Evolutionary conservation across 1,140 invertebrate species (phyloP), one percentile per base, ranked within the genome.

Genomic region (Homalodisca vitripennis): DNA sequence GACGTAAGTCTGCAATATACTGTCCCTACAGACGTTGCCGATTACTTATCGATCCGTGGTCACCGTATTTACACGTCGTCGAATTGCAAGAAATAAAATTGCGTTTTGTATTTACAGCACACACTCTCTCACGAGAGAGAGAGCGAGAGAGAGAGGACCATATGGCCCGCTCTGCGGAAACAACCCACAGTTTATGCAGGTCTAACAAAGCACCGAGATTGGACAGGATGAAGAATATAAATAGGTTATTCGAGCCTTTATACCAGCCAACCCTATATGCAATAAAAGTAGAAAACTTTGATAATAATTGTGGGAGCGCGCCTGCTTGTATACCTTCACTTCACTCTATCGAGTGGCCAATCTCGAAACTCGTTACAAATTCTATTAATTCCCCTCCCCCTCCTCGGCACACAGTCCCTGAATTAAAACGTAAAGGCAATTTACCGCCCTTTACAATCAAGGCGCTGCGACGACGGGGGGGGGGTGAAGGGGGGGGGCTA

Each of bases 341-440:
- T 66, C 41, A 46, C 63, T 66, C 41, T 66, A 66, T 66, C 63
- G 63, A 46, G 32, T 66, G 41, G 32, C 32, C 63, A 66, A 66
- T 66, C 63, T 66, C 32, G 26, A 66, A 66, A 66, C 63, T 66
- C 63, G 63, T 66, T 66, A 66, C 63, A 66, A 66, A 66, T 66
- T 66, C 63, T 66, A 66, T 66, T 66, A 66, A 66, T 66, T 66
- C 63, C 63, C 41, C 63, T 46, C 63, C 41, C 63, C 63, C 63
- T 66, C 63, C 63, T 66, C 41, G 41, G 41, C 32, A 66, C 55
- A 60, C 55, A 60, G 55, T 60, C 55, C 55, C 55, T 66, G 63
- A 66, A 66, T 66, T 66, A 66, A 66, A 66, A 66, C 32, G 63
- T 66, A 46, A 66, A 66, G 63, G 63, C 63, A 66, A 66, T 66